Conservation (phyloP, 2,113 vertebrate genomes). For the Aix galericulata region DNA sequence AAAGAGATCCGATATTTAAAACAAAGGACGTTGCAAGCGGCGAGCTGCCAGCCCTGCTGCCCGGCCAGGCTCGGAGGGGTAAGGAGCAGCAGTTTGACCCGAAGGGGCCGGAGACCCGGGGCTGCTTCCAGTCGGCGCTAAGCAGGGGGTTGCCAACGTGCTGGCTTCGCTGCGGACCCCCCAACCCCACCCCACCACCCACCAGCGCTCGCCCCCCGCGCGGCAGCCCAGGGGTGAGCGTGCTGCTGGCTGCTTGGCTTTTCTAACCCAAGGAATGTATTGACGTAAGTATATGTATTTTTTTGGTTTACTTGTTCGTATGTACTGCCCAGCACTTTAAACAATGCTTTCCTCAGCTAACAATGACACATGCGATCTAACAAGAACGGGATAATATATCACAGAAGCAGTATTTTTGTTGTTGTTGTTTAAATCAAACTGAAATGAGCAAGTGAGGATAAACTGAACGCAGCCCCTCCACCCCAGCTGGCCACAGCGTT, state of each 20-base stretch:
- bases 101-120: rapidly evolving
- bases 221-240: not conserved
- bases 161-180: conserved; percentile 33
- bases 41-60: not conserved
- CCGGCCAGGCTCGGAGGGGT: not conserved
- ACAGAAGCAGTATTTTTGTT: conserved; percentile 65
- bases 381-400: conserved; percentile 58
- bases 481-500: rapidly evolving
- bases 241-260: conserved; percentile 29
- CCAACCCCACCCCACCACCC: not conserved
- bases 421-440: conserved; percentile 28
- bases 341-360: conserved; percentile 65
- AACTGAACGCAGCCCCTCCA: not conserved
- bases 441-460: not conserved
- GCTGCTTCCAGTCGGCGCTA: not conserved
- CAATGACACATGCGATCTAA: conserved; percentile 38
- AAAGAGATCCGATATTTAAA: conserved; percentile 36
- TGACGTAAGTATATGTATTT: conserved; percentile 3
- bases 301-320: conserved; percentile 65
- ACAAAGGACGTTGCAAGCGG: not conserved
- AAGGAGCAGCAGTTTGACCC: not conserved
- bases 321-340: conserved; percentile 79
- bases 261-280: conserved; percentile 45
- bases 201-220: rapidly evolving
- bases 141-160: not conserved